Conservation (phyloP, 2,797 vertebrate species). For the Poeciliopsis paucimaculata region DNA sequence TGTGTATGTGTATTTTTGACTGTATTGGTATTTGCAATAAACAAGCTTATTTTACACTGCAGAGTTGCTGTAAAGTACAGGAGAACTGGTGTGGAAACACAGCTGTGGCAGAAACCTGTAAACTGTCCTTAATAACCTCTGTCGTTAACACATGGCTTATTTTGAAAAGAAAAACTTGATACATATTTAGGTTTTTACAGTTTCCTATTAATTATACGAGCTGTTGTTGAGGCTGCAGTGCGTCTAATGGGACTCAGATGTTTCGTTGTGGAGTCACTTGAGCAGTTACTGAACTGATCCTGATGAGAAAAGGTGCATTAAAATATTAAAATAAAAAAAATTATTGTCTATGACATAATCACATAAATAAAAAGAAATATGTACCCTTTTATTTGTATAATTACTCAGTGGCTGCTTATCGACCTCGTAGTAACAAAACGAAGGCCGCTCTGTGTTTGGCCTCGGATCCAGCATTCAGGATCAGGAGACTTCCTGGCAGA, state of each 20-base stretch:
- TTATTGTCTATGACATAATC: neutral
- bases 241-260: slow-evolving; percentile 51
- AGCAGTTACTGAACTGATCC: slow-evolving; percentile 21
- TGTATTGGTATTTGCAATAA: slow-evolving; percentile 23
- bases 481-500: slow-evolving; percentile 55
- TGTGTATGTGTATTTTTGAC: slow-evolving; percentile 28
- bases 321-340: slow-evolving; percentile 15
- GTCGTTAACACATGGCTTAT: slow-evolving; percentile 51
- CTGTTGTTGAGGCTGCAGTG: slow-evolving; percentile 42
- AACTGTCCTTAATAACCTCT: slow-evolving; percentile 33
- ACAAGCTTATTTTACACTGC: slow-evolving; percentile 19
- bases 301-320: slow-evolving; percentile 26
- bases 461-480: slow-evolving; percentile 38
- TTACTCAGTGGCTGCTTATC: slow-evolving; percentile 12
- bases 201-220: slow-evolving; percentile 54
- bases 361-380: neutral
- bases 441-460: slow-evolving; percentile 35
- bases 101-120: slow-evolving; percentile 40
- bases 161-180: slow-evolving; percentile 49
- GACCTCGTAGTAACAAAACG: neutral
- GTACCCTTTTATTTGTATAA: neutral
- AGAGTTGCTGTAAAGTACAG: slow-evolving; percentile 17
- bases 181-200: slow-evolving; percentile 54
- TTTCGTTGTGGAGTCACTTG: slow-evolving; percentile 15
- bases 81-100: slow-evolving; percentile 41